Base-by-base conservation (phyloP, 2,113 vertebrate genomes). In the Lynx canadensis region DNA sequence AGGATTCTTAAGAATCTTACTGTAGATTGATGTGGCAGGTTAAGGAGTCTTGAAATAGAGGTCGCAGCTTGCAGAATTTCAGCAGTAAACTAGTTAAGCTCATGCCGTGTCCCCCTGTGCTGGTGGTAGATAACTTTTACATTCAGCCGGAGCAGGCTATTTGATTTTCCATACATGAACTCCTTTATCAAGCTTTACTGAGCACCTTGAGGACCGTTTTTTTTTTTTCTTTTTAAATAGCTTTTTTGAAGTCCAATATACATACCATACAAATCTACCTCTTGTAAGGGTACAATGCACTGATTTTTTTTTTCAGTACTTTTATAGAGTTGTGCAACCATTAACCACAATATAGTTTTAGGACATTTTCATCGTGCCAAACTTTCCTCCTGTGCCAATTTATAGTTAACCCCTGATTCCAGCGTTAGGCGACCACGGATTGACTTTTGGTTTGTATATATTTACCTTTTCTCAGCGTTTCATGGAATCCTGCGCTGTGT, bases 41-140 rank as follows among this genome's bases (percentile, higher is more conserved):
- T 89, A 83, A 88, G 16, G 78, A 48, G 63, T 83, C 80, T 79
- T 96, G 86, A 95, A 91, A 78, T 96, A 10, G 4, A 83, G 84
- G 91, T 79, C 29, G 57, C 15, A 63, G 19, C 33, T 27, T 73
- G 74, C 78, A 36, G 92, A 94, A 57, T 95, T 60, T 81, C 57
- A 38, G 63, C 84, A 79, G 80, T 38, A 13, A 80, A 36, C 52
- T 66, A 4, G 45, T 63, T 74, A 36, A 87, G 69, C 31, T 36
- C 3, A 1, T 29, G 16, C 14, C 25, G 27, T 1, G 16, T 73
- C 74, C 23, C 15, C 52, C 73, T 81, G 4, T 45, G 45, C 65
- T 48, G 60, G 4, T 65, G 10, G 71, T 57, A 12, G 25, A 10
- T 7, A 23, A n/a, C 57, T 93, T 87, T 74, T 8, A 57, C 45